Evolutionary conservation across 2,888 invertebrate genomes (phyloP).

Genomic region (Cremastinae sp.): DNA sequence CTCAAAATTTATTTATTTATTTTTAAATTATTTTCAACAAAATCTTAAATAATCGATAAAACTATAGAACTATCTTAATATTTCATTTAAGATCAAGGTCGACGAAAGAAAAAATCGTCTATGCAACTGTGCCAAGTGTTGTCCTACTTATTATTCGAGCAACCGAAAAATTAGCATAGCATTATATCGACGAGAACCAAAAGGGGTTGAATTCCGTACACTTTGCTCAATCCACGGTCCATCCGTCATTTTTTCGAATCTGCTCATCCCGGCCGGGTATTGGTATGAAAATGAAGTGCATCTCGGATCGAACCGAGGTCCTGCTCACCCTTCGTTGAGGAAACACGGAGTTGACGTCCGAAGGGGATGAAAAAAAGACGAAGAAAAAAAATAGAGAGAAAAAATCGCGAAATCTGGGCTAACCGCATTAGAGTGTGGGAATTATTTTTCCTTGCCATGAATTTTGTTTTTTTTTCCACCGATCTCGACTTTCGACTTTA

Average conservation of each 20-base stretch:
- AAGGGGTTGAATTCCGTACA: constrained; percentile 52
- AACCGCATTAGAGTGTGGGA: constrained; percentile 50
- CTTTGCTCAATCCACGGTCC: constrained; percentile 48
- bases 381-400: constrained; percentile 13
- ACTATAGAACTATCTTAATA: no score
- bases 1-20: no score
- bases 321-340: constrained; percentile 24
- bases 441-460: constrained; percentile 12
- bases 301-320: constrained; percentile 33
- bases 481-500: constrained; percentile 23
- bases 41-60: no score
- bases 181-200: constrained; percentile 50
- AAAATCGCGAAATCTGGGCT: constrained; percentile 17
- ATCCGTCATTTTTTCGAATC: constrained; percentile 47
- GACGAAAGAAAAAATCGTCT: no score
- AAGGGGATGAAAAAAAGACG: constrained; percentile 14
- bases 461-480: neutral
- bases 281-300: constrained; percentile 1
- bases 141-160: constrained; percentile 49
- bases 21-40: no score
- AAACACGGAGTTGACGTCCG: constrained; percentile 1
- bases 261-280: constrained; percentile 12
- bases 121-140: constrained; percentile 42
- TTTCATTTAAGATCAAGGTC: no score
- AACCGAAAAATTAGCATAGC: constrained; percentile 59